phyloP scores from a whole-genome alignment of 2,113 vertebrate genomes.

The Brienomyrus brachyistius region DNA sequence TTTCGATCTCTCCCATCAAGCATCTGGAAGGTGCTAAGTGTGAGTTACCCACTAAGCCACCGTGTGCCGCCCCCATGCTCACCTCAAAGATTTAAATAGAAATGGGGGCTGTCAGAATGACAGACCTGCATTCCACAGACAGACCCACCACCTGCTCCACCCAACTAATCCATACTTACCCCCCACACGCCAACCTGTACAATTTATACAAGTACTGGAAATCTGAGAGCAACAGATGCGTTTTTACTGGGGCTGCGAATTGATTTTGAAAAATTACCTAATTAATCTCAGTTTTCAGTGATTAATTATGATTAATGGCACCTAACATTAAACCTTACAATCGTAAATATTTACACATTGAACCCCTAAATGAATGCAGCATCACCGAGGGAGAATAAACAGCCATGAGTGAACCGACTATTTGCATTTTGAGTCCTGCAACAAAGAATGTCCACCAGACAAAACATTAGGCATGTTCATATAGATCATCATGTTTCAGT shows the following conservation, averaged over 20 bases:
- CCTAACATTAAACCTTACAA: not conserved
- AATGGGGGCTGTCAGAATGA: not conserved
- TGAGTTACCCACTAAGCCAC: not conserved
- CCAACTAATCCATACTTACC: not conserved
- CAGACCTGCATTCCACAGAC: not conserved
- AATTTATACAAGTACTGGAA: not conserved
- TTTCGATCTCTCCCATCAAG: not conserved
- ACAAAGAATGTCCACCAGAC: not conserved
- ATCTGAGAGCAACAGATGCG: not conserved
- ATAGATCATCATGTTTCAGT: too few species aligned
- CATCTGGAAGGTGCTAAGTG: not conserved
- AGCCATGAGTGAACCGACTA: not conserved
- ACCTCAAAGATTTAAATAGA: not conserved
- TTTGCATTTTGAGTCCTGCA: not conserved
- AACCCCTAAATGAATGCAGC: not conserved
- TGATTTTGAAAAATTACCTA: not conserved
- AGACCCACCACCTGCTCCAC: not conserved
- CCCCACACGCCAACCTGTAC: not conserved
- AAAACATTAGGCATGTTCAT: not conserved
- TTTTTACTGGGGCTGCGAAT: not conserved
- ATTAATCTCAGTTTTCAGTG: not conserved
- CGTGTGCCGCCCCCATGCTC: not conserved
- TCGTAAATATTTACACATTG: not conserved
- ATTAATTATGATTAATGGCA: not conserved
- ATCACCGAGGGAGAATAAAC: constrained; percentile 4